These are phyloP conservation scores for Corydoras sp. DNA, from an alignment of 2,113 vertebrate genomes.

Conservation along the genomic window DNA sequence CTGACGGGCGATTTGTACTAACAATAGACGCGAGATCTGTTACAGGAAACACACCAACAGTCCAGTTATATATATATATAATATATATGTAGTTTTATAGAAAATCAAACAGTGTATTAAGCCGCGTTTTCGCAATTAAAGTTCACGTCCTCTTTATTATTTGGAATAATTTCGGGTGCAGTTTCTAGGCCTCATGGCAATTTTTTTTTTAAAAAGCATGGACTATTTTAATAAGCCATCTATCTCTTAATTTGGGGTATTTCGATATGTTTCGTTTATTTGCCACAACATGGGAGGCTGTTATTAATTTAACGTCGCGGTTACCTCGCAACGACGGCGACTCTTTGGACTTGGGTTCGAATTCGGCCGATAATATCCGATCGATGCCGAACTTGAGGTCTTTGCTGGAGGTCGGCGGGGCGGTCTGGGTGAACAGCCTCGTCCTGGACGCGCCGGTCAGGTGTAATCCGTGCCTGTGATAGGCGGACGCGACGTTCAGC, in stretches of 20 bases:
- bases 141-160: too few species aligned
- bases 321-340: conserved; percentile 88
- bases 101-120: not conserved
- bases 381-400: conserved; percentile 98
- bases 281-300: too few species aligned
- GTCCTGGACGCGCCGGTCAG: conserved; percentile 60
- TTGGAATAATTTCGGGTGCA: too few species aligned
- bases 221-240: too few species aligned
- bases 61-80: conserved; percentile 39
- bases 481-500: conserved; percentile 57
- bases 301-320: not conserved
- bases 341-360: conserved; percentile 89
- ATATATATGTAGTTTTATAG: not conserved
- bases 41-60: conserved; percentile 55
- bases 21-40: conserved; percentile 96
- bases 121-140: not conserved
- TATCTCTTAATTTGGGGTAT: too few species aligned
- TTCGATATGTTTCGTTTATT: too few species aligned
- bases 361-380: conserved; percentile 91
- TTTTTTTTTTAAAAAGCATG: too few species aligned
- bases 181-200: too few species aligned
- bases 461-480: conserved; percentile 69
- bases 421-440: conserved; percentile 64
- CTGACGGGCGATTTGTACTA: conserved; percentile 81
- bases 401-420: conserved; percentile 83